Evolutionary conservation across 2,113 vertebrate genomes (phyloP).

Genomic region (Cyanoderma ruficeps): DNA sequence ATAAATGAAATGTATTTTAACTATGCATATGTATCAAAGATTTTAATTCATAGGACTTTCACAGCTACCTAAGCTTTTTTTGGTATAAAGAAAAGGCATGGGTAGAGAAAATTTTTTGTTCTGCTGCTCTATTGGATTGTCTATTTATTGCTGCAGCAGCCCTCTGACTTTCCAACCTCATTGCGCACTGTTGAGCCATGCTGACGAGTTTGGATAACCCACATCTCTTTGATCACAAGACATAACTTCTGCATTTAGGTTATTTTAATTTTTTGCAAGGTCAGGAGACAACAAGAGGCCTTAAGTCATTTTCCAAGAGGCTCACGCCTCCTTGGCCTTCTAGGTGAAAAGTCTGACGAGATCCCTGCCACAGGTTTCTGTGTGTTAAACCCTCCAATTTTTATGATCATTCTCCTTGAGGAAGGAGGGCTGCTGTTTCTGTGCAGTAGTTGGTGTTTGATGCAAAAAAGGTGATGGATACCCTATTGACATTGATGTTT

Average conservation of each 20-base stretch:
- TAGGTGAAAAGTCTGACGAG: neutral
- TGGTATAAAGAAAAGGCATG: neutral
- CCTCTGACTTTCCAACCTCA: neutral
- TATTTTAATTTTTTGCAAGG: neutral
- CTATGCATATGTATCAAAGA: neutral
- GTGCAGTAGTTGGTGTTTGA: neutral
- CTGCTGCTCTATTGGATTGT: neutral
- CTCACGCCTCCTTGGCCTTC: neutral
- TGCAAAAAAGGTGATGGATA: neutral
- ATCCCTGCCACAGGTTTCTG: neutral
- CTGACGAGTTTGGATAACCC: neutral
- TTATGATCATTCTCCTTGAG: neutral
- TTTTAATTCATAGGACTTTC: neutral
- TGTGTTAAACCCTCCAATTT: neutral
- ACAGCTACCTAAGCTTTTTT: neutral
- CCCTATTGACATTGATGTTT: accelerated
- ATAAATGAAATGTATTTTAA: neutral
- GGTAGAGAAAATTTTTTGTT: neutral
- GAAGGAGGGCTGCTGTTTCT: neutral
- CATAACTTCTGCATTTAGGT: neutral
- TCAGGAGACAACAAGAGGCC: neutral
- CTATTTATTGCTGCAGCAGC: neutral
- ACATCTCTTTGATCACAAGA: neutral
- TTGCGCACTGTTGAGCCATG: neutral
- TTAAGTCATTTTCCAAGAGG: neutral